Evolutionary conservation across 2,113 vertebrate genomes (phyloP), one percentile per base, ranked within the genome.

Genomic region (Grammomys dolichurus): DNA sequence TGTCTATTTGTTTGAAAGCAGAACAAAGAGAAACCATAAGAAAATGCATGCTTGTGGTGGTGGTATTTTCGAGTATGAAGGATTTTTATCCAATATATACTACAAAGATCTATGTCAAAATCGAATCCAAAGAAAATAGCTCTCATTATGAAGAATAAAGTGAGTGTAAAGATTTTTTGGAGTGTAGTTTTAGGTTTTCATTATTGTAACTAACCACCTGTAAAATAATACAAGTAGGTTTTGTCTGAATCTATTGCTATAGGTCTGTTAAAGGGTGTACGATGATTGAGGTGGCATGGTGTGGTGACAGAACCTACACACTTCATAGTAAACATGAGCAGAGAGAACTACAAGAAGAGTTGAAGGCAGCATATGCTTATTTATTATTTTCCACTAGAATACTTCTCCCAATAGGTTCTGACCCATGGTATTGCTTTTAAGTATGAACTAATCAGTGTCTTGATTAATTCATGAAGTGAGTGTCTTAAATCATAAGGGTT

Each of bases 381-480:
- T 56, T 77, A 77, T 4, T 22, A 24, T 36, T 31, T 20, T 14
- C 20, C 12, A 48, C 10, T n/a, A 43, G 13, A 5, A 43, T 65
- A 48, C 33, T 10, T 77, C 6, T 5, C 24, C 13, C 33, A 65
- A 43, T 1, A 58, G 1, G 20, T 22, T 65, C 40, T n/a, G 16
- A 4, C 8, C 10, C 4, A 48, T 17, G 12, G 6, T 7, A 65
- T 22, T 13, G 1, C 7, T 26, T 28, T 78, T 4, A n/a, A 5
- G 19, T 48, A 24, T 48, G 56, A 48, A 36, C 5, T 58, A 4
- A 20, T 51, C 46, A 90, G n/a, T 78, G 12, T 36, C 5, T 67
- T 51, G 36, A 51, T 4, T 13, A 43, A 51, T 40, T 51, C 46
- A 67, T 65, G 13, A 90, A 1, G 8, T 67, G 28, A 6, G 12